Evolutionary conservation across 2,888 invertebrate species (phyloP).

Genomic region (Ecdyonurus torrentis): DNA sequence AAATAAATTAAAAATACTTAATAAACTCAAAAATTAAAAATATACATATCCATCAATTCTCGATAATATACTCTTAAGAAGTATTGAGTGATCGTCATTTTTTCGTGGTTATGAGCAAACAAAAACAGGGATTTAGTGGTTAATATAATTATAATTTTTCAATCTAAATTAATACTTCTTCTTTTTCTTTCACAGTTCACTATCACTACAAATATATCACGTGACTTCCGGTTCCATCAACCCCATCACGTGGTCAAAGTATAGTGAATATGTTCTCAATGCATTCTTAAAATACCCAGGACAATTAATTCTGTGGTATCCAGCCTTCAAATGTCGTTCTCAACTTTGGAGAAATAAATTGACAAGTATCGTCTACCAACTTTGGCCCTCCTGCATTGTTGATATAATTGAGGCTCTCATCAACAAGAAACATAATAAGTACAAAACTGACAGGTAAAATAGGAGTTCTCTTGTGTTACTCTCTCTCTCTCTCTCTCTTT

Average conservation of each 20-base stretch:
- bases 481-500: constrained; percentile 16
- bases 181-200: constrained; percentile 16
- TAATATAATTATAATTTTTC: background rate
- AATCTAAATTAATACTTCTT: constrained; percentile 4
- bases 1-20: too few species aligned
- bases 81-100: too few species aligned
- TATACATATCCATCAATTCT: too few species aligned
- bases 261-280: constrained; percentile 29
- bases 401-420: constrained; percentile 25
- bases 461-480: background rate
- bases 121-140: too few species aligned
- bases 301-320: constrained; percentile 30
- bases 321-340: constrained; percentile 23
- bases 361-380: constrained; percentile 32
- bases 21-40: too few species aligned
- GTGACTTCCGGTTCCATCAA: constrained; percentile 40
- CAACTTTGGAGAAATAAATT: constrained; percentile 28
- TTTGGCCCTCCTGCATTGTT: constrained; percentile 33
- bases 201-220: constrained; percentile 33
- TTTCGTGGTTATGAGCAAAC: too few species aligned
- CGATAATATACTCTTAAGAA: too few species aligned
- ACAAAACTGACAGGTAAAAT: background rate
- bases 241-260: constrained; percentile 37
- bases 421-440: constrained; percentile 12
- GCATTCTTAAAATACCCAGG: constrained; percentile 32